phyloP scores from a whole-genome alignment of 1,140 invertebrate species.

The Bicyclus anynana region DNA sequence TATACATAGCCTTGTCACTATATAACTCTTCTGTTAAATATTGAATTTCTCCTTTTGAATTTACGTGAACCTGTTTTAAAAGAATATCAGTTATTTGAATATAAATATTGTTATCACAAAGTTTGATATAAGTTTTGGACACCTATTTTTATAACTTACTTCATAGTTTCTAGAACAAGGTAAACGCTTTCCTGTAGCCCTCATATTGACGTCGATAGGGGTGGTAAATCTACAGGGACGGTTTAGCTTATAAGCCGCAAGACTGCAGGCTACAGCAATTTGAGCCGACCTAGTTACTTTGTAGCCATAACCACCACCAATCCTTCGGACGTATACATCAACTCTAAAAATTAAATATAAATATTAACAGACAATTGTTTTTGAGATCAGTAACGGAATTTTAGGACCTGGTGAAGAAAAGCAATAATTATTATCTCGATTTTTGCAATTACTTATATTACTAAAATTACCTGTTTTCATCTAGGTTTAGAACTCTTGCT shows the following conservation, averaged over 20 bases:
- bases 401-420: no score
- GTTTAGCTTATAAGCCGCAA: conserved; percentile 33
- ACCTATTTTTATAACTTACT: conserved; percentile 50
- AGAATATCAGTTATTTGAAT: background rate
- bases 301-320: conserved; percentile 43
- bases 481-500: conserved; percentile 74
- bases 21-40: conserved; percentile 79
- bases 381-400: no score
- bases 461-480: conserved; percentile 49
- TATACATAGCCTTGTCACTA: conserved; percentile 79
- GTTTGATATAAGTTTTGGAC: background rate
- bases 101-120: no score
- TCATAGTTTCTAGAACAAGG: conserved; percentile 79
- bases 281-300: conserved; percentile 35
- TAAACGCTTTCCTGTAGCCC: conserved; percentile 79
- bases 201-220: conserved; percentile 81
- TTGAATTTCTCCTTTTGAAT: conserved; percentile 81
- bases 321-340: conserved; percentile 75
- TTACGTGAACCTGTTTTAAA: conserved; percentile 72
- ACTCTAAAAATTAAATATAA: conserved; percentile 68
- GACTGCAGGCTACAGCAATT: conserved; percentile 17
- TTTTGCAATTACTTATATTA: no score
- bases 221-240: conserved; percentile 51
- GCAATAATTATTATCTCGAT: no score
- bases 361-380: background rate